Percentiles rank a stretch among this genome's conserved stretches.
phyloP scores from a whole-genome alignment of 2,888 invertebrate genomes.

The Drosophila buzzatii region DNA sequence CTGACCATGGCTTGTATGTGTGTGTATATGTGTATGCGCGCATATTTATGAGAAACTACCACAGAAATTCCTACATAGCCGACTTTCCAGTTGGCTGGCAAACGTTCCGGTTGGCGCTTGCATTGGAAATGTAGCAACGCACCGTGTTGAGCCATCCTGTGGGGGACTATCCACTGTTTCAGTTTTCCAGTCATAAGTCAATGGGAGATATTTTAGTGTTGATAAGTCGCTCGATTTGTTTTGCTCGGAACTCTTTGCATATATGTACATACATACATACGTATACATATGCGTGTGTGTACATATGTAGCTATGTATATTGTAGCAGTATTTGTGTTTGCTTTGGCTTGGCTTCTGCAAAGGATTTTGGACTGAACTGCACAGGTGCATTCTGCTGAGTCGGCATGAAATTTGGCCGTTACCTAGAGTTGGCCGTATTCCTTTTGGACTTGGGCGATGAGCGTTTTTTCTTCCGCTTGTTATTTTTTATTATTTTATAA shows the following conservation, averaged over 20 bases:
- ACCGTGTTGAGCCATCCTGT: conserved; percentile 28
- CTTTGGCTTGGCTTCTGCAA: conserved; percentile 68
- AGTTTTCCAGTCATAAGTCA: conserved; percentile 80
- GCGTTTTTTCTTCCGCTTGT: conserved; percentile 31
- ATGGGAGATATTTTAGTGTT: conserved; percentile 77
- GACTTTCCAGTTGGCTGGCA: conserved; percentile 67
- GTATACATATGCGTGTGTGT: conserved; percentile 4
- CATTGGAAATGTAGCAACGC: conserved; percentile 44
- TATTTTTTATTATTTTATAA: conserved; percentile 40
- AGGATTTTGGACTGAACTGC: conserved; percentile 73
- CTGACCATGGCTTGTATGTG: conserved; percentile 49
- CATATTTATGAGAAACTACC: conserved; percentile 73
- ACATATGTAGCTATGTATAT: conserved; percentile 4
- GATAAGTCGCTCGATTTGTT: conserved; percentile 79
- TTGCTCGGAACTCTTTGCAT: conserved; percentile 50
- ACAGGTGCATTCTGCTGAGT: conserved; percentile 77
- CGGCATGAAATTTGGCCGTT: conserved; percentile 58
- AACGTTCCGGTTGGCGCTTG: conserved; percentile 65
- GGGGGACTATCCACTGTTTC: conserved; percentile 73
- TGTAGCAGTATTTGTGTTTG: conserved; percentile 58
- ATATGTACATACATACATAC: conserved; percentile 19
- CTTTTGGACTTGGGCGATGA: conserved; percentile 53
- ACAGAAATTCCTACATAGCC: conserved; percentile 69
- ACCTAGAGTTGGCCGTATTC: conserved; percentile 24
- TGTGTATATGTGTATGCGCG: conserved; percentile 42